Percentiles rank a stretch among this genome's conserved stretches.
Evolutionary conservation across 1,140 invertebrate species (phyloP).

Genomic region (Trachelipus rathkii): DNA sequence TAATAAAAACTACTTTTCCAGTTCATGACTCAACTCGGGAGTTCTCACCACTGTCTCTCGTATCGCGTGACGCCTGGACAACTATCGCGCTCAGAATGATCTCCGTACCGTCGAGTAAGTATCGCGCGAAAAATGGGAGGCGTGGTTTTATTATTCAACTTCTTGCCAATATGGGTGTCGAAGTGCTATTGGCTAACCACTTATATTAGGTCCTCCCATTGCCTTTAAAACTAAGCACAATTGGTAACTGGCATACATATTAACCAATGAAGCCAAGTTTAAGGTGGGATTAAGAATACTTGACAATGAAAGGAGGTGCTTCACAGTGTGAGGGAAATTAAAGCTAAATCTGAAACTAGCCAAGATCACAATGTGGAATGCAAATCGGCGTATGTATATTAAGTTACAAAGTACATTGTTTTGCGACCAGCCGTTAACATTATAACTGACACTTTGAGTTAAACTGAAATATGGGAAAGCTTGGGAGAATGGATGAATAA

Average conservation of each 20-base stretch:
- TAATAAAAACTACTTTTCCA: neutral
- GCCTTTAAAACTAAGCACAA: no score
- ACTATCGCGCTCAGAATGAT: constrained; percentile 2
- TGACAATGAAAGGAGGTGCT: constrained; percentile 13
- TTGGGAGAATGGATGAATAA: neutral
- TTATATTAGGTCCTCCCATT: neutral
- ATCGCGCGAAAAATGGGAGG: neutral
- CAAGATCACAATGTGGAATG: constrained; percentile 42
- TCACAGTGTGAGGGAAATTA: constrained; percentile 26
- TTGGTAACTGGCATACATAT: no score
- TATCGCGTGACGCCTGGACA: constrained; percentile 7
- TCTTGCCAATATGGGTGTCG: neutral
- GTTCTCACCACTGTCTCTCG: constrained; percentile 16
- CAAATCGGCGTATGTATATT: constrained; percentile 44
- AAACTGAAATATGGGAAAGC: constrained; percentile 38
- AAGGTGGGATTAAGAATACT: constrained; percentile 22
- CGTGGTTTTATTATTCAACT: neutral
- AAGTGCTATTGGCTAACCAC: neutral
- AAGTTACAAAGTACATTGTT: constrained; percentile 47
- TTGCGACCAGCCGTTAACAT: constrained; percentile 46
- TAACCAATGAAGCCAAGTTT: constrained; percentile 17
- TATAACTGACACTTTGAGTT: constrained; percentile 44
- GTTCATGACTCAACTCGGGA: neutral
- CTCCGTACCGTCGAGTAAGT: neutral
- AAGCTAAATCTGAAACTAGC: constrained; percentile 31